Base-by-base conservation (phyloP, 2,888 invertebrate species). In the Schrankia costaestrigalis region DNA sequence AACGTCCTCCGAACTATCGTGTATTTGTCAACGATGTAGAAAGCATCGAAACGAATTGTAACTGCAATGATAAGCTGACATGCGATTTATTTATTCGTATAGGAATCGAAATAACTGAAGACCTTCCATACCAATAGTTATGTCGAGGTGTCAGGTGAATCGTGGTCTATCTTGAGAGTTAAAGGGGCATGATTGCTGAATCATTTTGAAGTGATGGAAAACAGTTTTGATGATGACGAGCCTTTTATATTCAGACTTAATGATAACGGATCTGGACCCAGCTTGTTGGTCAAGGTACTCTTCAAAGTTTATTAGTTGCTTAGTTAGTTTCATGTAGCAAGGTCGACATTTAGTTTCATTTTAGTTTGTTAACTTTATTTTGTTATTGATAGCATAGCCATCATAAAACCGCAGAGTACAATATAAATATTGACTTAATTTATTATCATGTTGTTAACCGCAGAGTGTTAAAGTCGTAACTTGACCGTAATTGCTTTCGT, bases 211-310 rank as follows among this genome's bases (percentile, higher is more conserved):
- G 47, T 30, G 51, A 89, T 89, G 89, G 82, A 82, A 47, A 71
- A 70, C 41, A 58, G 63, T 34, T 64, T 63, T 66, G 89, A 79
- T 64, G 84, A 69, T 69, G 92, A 92, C 57, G 93, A 92, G 39
- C 93, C 93, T 21, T 94, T 94, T 68, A 87, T 94, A 63, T 94
- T 93, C 75, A 89, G 93, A 46, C 84, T 94, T 43, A 94, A 94
- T 73, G 94, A 94, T 62, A 93, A 91, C 61, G 93, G 93, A 13
- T 87, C 89, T 27, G 94, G 93, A 55, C 94, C 94, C n/a, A 91
- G 91, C 74, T 84, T 94, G 25, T 87, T 94, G 28, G 84, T 91
- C 25, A 93, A 94, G 91, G 94, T 93, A 87, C 36, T 26, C 2
- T 7, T 8, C 22, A 24, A 13, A 19, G 22, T 26, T 24, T 9